Evolutionary conservation across 2,888 invertebrate species (phyloP), one percentile per base, ranked within the genome.

Genomic region (Abrostola tripartita): DNA sequence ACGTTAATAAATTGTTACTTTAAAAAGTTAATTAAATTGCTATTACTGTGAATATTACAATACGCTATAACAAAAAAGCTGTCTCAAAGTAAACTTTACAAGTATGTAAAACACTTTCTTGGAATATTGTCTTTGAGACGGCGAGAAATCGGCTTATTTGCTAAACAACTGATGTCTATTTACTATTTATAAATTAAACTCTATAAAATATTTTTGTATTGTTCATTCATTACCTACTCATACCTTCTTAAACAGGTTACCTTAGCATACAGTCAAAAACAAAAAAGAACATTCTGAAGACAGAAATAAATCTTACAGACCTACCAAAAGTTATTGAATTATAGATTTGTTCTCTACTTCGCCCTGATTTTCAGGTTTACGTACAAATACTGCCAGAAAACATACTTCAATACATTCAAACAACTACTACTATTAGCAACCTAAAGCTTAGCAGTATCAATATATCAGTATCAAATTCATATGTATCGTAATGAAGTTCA

Each of bases 111-210:
- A 44, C 44, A 47, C 24, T 47, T 73, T 71, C 71, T 73, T 59
- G 56, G 74, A 73, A 71, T 47, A 59, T 55, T 59, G 63, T 56
- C 68, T 68, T 56, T 40, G 52, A 59, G 41, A 59, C 55, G 53
- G 50, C 24, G 49, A 71, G 61, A 61, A 72, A 63, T 71, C 61
- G 72, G 68, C 52, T 72, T 62, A 72, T 69, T 71, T 55, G 55
- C 60, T 55, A 42, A 49, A 50, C 36, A 50, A 36, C 49, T 40
- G 70, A 41, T 50, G 37, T 52, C 41, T 40, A 61, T n/a, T n/a
- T n/a, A n/a, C n/a, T 24, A 52, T 53, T 56, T 66, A 71, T 57
- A 47, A 61, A 41, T 57, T 52, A 42, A 66, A 10, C 54, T 51
- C 41, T 57, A 61, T n/a, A 40, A 40, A 37, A 52, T 52, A 51